Percentiles rank a stretch among this genome's conserved stretches.
Evolutionary conservation across 37 sponge, comb jelly and placozoan genomes (phyloP).

Genomic region (Beroe ovata): DNA sequence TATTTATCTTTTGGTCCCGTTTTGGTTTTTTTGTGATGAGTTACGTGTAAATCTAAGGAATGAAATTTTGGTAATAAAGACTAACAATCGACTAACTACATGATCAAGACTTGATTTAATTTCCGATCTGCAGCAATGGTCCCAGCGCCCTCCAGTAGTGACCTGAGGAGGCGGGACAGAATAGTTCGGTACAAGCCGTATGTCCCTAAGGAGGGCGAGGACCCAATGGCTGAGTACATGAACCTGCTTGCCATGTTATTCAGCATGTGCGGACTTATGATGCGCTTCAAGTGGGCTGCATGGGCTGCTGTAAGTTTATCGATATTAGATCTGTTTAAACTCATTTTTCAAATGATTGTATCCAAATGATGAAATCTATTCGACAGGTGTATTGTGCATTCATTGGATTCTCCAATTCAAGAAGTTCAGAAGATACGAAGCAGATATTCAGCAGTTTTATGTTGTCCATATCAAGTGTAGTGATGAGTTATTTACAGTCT

Average conservation of each 20-base stretch:
- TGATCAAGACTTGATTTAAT: too few relatives aligned
- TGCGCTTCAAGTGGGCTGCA: conserved; percentile 67
- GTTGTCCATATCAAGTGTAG: conserved; percentile 64
- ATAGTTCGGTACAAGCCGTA: conserved; percentile 61
- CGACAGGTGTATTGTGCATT: conserved; percentile 64
- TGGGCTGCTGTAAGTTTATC: conserved; percentile 65
- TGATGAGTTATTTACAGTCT: conserved; percentile 63
- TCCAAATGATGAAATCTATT: not conserved
- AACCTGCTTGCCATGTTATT: conserved; percentile 64
- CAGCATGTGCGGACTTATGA: conserved; percentile 63
- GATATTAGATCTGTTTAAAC: too few relatives aligned
- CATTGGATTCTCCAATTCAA: conserved; percentile 52
- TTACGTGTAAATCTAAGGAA: too few relatives aligned
- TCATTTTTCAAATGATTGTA: too few relatives aligned
- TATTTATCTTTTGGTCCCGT: too few relatives aligned
- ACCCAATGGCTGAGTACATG: conserved; percentile 67
- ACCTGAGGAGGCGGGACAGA: conserved; percentile 38
- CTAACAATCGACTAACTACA: too few relatives aligned
- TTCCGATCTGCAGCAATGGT: too few relatives aligned
- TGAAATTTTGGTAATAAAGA: too few relatives aligned
- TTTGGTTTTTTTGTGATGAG: too few relatives aligned
- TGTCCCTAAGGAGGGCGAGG: conserved; percentile 64
- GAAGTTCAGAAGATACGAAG: conserved; percentile 63
- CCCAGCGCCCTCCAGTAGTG: conserved; percentile 38
- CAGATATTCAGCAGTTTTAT: conserved; percentile 66